Base-by-base conservation (phyloP, 2,113 vertebrate species). In the Colinus virginianus region DNA sequence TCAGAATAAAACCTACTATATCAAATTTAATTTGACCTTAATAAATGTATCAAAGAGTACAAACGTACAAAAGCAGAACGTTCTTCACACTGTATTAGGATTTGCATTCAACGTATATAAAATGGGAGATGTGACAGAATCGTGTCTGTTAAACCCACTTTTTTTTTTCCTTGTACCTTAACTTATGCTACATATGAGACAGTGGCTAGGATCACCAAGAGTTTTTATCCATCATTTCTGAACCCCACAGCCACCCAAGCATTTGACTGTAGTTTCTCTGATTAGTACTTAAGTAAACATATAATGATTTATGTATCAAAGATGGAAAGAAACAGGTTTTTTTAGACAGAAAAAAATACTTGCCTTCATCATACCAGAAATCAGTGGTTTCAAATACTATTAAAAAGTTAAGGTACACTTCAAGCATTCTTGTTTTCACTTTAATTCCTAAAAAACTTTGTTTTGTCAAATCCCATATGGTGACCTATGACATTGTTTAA, bases 401-500 rank as follows among this genome's bases (percentile, higher is more conserved):
- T 95, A 95, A 94, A 97, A 95, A 94, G 48, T 64, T 67, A 94
- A 96, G 96, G 67, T 77, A 87, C 63, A 66, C 67, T 79, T 94
- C 94, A 86, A 86, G 90, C 38, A 72, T 38, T 58, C 81, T 87
- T 95, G 78, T 71, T 95, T 96, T 90, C 9, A 36, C 79, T 96
- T 96, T 95, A 97, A 97, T 97, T 95, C 89, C 85, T 95, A 93
- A 96, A 95, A 92, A 96, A 68, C 48, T 67, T 93, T 94, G 90
- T 96, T 92, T 97, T 86, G 94, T 94, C 94, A 96, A 96, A 97
- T 97, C 95, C 97, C 95, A 96, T 80, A 94, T 96, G 96, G 94
- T 98, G 98, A 97, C 97, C 98, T 97, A 97, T 97, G 96, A 97
- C 97, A 97, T 80, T 96, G 90, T 96, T 97, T 98, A 98, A 97